These are phyloP conservation scores for Scaptodrosophila latifasciaeformis DNA, from an alignment of 2,888 invertebrate genomes.

Conservation along the genomic window DNA sequence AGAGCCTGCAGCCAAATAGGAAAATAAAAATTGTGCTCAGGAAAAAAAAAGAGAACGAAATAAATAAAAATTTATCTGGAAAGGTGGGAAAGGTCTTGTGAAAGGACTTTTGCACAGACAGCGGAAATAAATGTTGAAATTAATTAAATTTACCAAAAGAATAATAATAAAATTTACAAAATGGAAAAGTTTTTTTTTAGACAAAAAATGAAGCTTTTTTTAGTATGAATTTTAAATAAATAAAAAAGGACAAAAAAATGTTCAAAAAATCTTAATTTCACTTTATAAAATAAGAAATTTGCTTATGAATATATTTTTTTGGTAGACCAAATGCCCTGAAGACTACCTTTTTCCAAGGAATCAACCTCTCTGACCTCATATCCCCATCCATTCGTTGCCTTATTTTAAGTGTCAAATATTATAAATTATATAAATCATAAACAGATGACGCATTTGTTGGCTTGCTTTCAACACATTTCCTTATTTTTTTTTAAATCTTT, in stretches of 20 bases:
- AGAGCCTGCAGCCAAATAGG: conserved; percentile 10
- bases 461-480: conserved; percentile 23
- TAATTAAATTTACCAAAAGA: conserved; percentile 58
- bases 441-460: conserved; percentile 54
- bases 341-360: too few species aligned
- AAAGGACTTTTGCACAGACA: conserved; percentile 12
- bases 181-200: too few species aligned
- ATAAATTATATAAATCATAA: conserved; percentile 62
- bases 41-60: neutral
- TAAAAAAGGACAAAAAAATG: too few species aligned
- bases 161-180: conserved; percentile 12
- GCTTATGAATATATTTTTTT: too few species aligned
- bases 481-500: conserved; percentile 8
- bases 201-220: too few species aligned
- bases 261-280: too few species aligned
- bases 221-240: too few species aligned
- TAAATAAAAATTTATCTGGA: neutral
- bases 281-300: too few species aligned
- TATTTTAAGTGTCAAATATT: too few species aligned
- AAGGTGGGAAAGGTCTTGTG: neutral
- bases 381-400: too few species aligned
- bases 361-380: too few species aligned
- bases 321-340: too few species aligned
- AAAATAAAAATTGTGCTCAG: conserved; percentile 17
- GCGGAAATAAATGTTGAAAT: conserved; percentile 58